Percentiles rank a stretch among this genome's conserved stretches.
Evolutionary conservation across 2,113 vertebrate species (phyloP).

Genomic region (Columba janthina): DNA sequence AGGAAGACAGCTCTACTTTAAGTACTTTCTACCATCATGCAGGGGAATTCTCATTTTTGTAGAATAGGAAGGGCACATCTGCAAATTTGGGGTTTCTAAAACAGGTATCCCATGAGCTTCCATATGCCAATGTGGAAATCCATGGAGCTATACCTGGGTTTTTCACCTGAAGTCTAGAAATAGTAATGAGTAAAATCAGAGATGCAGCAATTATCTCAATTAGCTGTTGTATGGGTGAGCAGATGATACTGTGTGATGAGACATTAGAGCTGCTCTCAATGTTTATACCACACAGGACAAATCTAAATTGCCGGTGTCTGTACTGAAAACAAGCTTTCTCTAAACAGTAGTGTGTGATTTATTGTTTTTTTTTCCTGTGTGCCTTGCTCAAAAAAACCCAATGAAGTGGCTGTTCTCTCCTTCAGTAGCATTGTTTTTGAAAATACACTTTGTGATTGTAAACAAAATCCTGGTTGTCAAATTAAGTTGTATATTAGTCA

Average conservation of each 20-base stretch:
- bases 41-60: neutral
- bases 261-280: neutral
- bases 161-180: slow-evolving; percentile 22
- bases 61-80: neutral
- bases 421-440: neutral
- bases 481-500: neutral
- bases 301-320: neutral
- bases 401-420: neutral
- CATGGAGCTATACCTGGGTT: neutral
- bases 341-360: neutral
- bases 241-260: slow-evolving; percentile 41
- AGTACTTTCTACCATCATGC: neutral
- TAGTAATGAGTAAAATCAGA: slow-evolving; percentile 6
- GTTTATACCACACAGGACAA: neutral
- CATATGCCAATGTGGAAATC: neutral
- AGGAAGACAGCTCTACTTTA: neutral
- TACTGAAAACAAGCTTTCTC: neutral
- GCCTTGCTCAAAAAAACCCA: neutral
- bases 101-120: neutral
- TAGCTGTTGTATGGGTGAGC: slow-evolving; percentile 44
- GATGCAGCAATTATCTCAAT: slow-evolving; percentile 42
- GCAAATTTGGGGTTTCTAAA: neutral
- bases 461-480: neutral
- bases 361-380: neutral
- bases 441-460: neutral